phyloP scores from a whole-genome alignment of 2,797 vertebrate genomes.

The Limnodromus scolopaceus region DNA sequence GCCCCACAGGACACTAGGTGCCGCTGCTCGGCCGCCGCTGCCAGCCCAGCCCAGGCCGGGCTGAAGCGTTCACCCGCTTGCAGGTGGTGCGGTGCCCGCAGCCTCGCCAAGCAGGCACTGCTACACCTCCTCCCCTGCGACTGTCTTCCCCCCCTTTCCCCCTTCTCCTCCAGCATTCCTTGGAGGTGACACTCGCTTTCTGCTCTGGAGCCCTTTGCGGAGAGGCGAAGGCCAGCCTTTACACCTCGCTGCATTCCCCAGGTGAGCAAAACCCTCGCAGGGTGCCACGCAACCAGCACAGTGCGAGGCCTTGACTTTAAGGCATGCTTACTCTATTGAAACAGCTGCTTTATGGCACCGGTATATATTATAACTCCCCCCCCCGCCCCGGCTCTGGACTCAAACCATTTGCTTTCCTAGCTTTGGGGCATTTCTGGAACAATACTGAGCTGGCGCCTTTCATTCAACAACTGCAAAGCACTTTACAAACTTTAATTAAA shows the following conservation, averaged over 20 bases:
- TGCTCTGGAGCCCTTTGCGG: not conserved
- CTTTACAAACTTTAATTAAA: slow-evolving; percentile 27
- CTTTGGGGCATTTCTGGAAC: slow-evolving; percentile 14
- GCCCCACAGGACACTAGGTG: not conserved
- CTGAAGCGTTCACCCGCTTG: not conserved
- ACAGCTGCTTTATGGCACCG: not conserved
- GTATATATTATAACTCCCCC: not conserved
- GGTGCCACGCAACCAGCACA: fast-evolving
- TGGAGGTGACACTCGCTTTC: not conserved
- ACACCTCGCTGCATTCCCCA: fast-evolving
- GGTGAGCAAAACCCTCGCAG: not conserved
- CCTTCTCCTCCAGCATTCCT: not conserved
- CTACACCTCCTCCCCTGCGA: not conserved
- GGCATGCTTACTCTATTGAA: not conserved
- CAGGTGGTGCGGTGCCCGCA: fast-evolving
- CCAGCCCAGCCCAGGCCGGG: not conserved
- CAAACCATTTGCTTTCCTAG: not conserved
- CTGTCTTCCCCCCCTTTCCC: fast-evolving
- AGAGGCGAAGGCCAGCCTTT: fast-evolving
- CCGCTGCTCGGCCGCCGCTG: not conserved
- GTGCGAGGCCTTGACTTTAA: not conserved
- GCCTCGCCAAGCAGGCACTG: not conserved
- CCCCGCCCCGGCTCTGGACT: not conserved
- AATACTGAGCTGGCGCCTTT: not conserved
- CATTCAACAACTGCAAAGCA: not conserved